Evolutionary conservation across 2,888 invertebrate species (phyloP).

Genomic region (Nomada lathburiana): DNA sequence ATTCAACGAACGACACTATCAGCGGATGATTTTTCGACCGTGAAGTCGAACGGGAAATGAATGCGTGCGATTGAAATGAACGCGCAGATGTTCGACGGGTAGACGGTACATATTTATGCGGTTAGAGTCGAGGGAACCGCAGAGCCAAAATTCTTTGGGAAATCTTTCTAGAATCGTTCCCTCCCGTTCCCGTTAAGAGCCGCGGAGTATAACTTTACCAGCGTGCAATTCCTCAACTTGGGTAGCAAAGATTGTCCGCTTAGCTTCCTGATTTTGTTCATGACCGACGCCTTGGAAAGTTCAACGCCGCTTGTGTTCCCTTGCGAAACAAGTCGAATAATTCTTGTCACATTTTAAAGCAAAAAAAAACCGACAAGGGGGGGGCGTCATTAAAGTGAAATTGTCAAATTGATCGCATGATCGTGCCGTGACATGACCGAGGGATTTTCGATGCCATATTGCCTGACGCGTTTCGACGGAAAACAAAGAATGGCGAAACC

Average conservation of each 20-base stretch:
- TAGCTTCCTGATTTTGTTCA: slow-evolving; percentile 55
- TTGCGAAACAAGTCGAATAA: too few relatives aligned
- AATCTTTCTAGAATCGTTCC: too few relatives aligned
- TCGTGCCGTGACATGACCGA: background rate
- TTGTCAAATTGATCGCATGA: background rate
- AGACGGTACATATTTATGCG: background rate
- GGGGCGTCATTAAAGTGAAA: background rate
- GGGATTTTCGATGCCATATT: background rate
- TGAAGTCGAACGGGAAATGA: background rate
- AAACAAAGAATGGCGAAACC: slow-evolving; percentile 22
- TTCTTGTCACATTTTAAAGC: background rate
- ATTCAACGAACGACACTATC: background rate
- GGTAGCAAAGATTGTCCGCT: slow-evolving; percentile 23
- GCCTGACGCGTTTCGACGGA: background rate
- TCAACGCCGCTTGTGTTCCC: background rate
- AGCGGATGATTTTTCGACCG: background rate
- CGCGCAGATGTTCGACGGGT: too few relatives aligned
- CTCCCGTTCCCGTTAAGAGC: background rate
- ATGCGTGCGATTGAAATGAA: too few relatives aligned
- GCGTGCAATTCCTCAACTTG: slow-evolving; percentile 3
- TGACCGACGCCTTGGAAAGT: slow-evolving; percentile 20
- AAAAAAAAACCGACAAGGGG: too few relatives aligned
- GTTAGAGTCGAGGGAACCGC: background rate
- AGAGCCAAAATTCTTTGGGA: too few relatives aligned
- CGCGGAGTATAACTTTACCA: slow-evolving; percentile 24